phyloP scores from a whole-genome alignment of 2,888 invertebrate species.

The Pammene aurita region DNA sequence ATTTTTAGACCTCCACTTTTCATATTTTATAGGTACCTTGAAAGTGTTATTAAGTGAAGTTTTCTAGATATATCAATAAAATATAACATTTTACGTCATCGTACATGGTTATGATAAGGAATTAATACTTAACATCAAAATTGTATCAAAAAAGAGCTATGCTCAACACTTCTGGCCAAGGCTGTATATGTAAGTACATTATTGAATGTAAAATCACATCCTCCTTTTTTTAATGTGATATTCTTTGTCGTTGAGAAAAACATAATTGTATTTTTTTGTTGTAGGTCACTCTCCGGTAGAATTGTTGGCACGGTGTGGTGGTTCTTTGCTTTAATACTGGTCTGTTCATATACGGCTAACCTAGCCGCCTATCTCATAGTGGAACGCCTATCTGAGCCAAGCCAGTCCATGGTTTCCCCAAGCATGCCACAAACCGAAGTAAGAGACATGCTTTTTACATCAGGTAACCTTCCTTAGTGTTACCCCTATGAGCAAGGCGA shows the following conservation, averaged over 20 bases:
- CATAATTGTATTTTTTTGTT: constrained; percentile 39
- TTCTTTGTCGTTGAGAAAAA: background rate
- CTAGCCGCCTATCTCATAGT: constrained; percentile 98
- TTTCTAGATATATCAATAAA: no score
- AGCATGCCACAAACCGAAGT: constrained; percentile 97
- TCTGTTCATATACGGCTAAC: constrained; percentile 99
- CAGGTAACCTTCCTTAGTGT: constrained; percentile 62
- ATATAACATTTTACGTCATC: no score
- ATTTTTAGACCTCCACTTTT: no score
- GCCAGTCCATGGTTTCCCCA: constrained; percentile 89
- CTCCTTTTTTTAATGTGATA: no score
- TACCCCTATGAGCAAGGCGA: constrained; percentile 34
- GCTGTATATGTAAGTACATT: no score
- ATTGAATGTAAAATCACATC: no score
- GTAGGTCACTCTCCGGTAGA: constrained; percentile 92
- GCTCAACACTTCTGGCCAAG: no score
- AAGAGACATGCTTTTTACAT: constrained; percentile 63
- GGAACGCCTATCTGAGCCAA: constrained; percentile 96
- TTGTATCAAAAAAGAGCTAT: no score
- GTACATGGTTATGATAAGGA: no score
- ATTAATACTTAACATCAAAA: no score
- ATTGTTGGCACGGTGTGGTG: constrained; percentile 99
- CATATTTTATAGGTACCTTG: no score
- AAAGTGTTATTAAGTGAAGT: no score
- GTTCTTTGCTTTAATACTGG: constrained; percentile 99